Base-by-base conservation (phyloP, 1,140 invertebrate species). In the Nymphalis io region DNA sequence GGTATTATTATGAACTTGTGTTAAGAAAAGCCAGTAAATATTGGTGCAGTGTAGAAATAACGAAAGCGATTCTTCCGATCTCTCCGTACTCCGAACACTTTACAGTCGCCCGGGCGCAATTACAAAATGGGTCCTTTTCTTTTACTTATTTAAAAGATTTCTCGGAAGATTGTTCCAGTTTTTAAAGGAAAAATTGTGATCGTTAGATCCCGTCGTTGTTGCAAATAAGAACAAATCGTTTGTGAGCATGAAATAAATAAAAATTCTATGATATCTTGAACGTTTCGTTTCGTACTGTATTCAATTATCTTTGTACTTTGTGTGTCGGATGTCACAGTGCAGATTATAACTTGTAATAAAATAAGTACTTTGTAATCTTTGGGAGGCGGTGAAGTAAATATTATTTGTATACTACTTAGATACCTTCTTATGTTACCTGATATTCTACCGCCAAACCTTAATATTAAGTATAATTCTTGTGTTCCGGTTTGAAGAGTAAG, bases 61-160 rank as follows among this genome's bases (percentile, higher is more conserved):
- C 66, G 20, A 70, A 60, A 67, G 55, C 48, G 65, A 68, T 72
- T 66, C 59, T 60, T 70, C 62, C 72, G 63, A 66, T 74, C 33
- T 48, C 48, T 40, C 57, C 44, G 58, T 21, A 21, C 39, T 33
- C 44, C 10, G 60, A 51, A 62, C 38, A 64, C 38, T 55, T 80
- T 74, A 79, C 72, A 71, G 76, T 66, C 78, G 72, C 77, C 61
- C 78, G 75, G 72, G 76, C 73, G 71, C 80, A 83, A 83, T 83
- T 82, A 83, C 75, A 79, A 78, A 80, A 80, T 83, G 76, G 76
- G 64, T 79, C 64, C 76, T 77, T n/a, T 82, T 78, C 74, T 74
- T 76, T 68, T 68, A 68, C 60, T 33, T 61, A 61, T 61, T 61
- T 61, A 61, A 61, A 61, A 61, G 20, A 46, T 61, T 61, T 46